Conservation (phyloP, 2,113 vertebrate genomes). For the Syrmaticus mikado region DNA sequence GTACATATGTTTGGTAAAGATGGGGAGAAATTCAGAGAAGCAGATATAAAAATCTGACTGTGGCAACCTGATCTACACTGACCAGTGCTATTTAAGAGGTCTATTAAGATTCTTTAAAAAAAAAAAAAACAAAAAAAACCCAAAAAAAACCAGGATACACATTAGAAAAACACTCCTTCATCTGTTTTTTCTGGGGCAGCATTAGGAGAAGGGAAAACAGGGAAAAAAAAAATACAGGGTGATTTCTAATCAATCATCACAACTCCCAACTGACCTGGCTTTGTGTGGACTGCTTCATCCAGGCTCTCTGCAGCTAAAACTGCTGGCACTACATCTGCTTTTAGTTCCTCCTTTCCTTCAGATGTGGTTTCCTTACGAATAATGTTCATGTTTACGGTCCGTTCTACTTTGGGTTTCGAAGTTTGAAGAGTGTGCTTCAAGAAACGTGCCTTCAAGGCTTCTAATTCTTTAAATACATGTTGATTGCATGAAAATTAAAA, state of each 20-base stretch:
- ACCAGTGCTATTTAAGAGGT: not conserved
- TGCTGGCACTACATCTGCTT: slow-evolving; percentile 81
- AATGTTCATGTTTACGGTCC: slow-evolving; percentile 82
- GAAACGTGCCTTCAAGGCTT: slow-evolving; percentile 92
- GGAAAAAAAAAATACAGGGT: not conserved
- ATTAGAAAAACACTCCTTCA: not conserved
- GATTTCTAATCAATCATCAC: not conserved
- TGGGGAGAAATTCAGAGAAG: not conserved
- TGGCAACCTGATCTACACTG: not conserved
- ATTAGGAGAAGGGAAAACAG: rapidly evolving
- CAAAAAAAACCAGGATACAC: not conserved
- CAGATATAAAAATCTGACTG: not conserved
- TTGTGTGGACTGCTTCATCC: slow-evolving; percentile 74
- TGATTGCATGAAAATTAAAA: not conserved
- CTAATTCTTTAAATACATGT: slow-evolving; percentile 80
- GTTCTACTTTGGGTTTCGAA: slow-evolving; percentile 69
- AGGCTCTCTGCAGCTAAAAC: slow-evolving; percentile 81
- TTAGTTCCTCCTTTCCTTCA: slow-evolving; percentile 88
- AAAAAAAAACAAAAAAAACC: no score
- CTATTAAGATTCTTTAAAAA: not conserved
- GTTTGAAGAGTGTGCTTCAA: slow-evolving; percentile 84
- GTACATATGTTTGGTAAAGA: no score
- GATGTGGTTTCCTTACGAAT: slow-evolving; percentile 84
- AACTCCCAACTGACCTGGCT: slow-evolving; percentile 83
- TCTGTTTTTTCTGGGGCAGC: not conserved